Evolutionary conservation across 2,888 invertebrate genomes (phyloP), one percentile per base, ranked within the genome.

Genomic region (Pharmacophagus antenor): DNA sequence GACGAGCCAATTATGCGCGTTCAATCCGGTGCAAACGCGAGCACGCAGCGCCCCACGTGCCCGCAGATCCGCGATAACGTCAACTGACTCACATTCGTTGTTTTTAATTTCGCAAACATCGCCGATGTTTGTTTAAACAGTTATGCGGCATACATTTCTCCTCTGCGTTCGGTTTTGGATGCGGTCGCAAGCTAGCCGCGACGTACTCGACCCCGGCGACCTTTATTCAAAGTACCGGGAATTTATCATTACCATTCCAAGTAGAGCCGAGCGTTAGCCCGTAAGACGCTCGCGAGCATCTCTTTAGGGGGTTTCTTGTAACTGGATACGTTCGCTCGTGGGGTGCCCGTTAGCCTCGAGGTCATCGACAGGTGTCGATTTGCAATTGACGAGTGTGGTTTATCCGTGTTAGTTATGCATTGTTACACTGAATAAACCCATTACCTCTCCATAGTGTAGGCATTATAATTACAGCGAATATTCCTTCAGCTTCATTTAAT

Each of bases 351-450:
- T 88, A 88, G 81, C 69, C 68, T 70, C 60, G 79, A 74, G 88
- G 87, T 88, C 88, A 84, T 82, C 84, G 81, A 77, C 88, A 88
- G 86, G 88, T 89, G 88, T 77, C 79, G 83, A 85, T 86, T 83
- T 80, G 79, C 77, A 78, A 84, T 85, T 86, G 88, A 86, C 82
- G 82, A 80, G 81, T 84, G 75, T 76, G 79, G 69, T 73, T 82
- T 78, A 77, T 85, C 86, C 82, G 84, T 85, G 88, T 87, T 82
- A 86, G 85, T 72, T 70, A 68, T 65, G 80, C 80, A 84, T 88
- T 87, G 84, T 86, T 83, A 74, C 73, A 74, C 68, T 66, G 66
- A 76, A 77, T 77, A 74, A 78, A 72, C 77, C 72, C 74, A n/a
- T 76, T 78, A 78, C 79, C 68, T 76, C 81, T 79, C 75, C 72